phyloP scores from a whole-genome alignment of 1,140 invertebrate genomes.

The Drosophila oshimai region DNA sequence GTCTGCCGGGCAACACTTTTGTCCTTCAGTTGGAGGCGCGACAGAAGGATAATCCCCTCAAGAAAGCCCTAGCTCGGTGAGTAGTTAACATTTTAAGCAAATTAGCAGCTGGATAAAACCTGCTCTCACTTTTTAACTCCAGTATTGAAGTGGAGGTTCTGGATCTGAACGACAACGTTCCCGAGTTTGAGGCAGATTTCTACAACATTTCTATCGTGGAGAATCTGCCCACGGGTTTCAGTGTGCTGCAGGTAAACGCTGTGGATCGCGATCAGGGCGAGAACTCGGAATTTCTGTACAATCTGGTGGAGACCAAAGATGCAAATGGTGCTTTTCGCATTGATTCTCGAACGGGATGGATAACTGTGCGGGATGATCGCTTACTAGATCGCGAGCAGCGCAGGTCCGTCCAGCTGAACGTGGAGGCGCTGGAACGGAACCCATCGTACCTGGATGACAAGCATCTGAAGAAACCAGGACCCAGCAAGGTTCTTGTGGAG shows the following conservation, averaged over 20 bases:
- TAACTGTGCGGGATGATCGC: conserved; percentile 91
- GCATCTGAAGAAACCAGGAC: conserved; percentile 66
- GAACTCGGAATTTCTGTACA: conserved; percentile 92
- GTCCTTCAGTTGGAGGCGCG: conserved; percentile 90
- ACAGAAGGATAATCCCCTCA: conserved; percentile 90
- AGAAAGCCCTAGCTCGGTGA: conserved; percentile 86
- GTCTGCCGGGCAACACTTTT: conserved; percentile 88
- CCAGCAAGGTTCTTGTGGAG: conserved; percentile 88
- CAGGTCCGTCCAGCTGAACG: conserved; percentile 87
- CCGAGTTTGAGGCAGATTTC: conserved; percentile 93
- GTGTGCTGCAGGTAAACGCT: conserved; percentile 91
- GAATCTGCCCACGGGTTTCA: conserved; percentile 93
- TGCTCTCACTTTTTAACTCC: not conserved
- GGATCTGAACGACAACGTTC: conserved; percentile 92
- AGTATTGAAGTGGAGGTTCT: conserved; percentile 90
- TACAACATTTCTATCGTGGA: conserved; percentile 96
- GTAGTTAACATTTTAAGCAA: too few relatives aligned
- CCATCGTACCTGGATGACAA: conserved; percentile 73
- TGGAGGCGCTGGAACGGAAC: conserved; percentile 88
- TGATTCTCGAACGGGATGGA: conserved; percentile 90
- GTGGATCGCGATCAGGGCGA: conserved; percentile 91
- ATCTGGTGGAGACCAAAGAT: conserved; percentile 86
- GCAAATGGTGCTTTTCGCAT: conserved; percentile 90
- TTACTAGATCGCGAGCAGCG: conserved; percentile 91
- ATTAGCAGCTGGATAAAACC: too few relatives aligned